Conservation (phyloP, 2,113 vertebrate genomes). For the Lontra canadensis region DNA sequence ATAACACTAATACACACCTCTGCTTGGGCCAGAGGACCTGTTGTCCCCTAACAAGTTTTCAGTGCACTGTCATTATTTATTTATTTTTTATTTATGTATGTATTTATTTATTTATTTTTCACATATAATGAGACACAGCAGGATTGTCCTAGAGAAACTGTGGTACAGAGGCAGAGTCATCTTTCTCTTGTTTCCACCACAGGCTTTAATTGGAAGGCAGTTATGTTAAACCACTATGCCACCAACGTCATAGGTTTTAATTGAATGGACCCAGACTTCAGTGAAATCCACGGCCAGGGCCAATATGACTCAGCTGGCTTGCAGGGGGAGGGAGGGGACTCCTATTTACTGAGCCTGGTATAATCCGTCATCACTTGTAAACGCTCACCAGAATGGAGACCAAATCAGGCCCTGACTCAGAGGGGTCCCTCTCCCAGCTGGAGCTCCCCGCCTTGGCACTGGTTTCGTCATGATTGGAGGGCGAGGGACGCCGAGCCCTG, state of each 20-base stretch:
- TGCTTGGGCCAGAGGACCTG: background rate
- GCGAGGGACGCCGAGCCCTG: rapidly evolving
- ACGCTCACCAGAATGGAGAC: background rate
- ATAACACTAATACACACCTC: constrained; percentile 34
- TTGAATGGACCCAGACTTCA: constrained; percentile 37
- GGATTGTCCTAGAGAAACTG: background rate
- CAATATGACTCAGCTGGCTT: background rate
- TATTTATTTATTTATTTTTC: background rate
- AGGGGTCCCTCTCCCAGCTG: background rate
- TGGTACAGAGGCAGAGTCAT: background rate
- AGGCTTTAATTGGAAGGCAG: constrained; percentile 49
- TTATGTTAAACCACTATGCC: too few species aligned
- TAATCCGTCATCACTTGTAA: background rate
- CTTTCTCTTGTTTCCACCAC: constrained; percentile 43
- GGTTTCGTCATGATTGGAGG: background rate
- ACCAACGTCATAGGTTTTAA: background rate
- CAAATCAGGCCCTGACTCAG: background rate
- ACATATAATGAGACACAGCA: constrained; percentile 65
- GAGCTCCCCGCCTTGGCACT: background rate
- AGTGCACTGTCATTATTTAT: background rate
- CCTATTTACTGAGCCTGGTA: background rate
- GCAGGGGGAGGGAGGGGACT: background rate
- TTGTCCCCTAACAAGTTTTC: constrained; percentile 30
- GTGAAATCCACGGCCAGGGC: constrained; percentile 18
- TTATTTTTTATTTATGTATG: background rate